Evolutionary conservation across 2,113 vertebrate species (phyloP).

Genomic region (Tetrao urogallus): DNA sequence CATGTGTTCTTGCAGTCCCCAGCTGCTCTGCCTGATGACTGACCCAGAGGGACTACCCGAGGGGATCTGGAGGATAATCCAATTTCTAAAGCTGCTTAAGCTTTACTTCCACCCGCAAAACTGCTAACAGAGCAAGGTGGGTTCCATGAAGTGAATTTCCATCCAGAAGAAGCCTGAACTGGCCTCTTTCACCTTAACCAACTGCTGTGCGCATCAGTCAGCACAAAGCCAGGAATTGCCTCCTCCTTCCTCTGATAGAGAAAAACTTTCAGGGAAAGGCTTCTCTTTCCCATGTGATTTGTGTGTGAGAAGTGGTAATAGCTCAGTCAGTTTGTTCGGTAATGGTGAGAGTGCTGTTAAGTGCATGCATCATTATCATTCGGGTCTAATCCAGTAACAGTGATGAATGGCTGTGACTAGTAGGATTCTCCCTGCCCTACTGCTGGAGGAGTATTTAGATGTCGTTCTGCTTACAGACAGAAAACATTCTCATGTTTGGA

Average conservation of each 20-base stretch:
- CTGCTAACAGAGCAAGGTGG: neutral
- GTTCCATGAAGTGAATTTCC: neutral
- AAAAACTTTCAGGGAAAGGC: neutral
- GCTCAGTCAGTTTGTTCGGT: neutral
- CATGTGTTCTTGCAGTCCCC: neutral
- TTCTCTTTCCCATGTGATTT: neutral
- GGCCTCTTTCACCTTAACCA: neutral
- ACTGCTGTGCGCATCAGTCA: neutral
- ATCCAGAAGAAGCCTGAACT: neutral
- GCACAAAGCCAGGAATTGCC: neutral
- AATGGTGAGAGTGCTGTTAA: neutral
- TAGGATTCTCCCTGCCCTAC: neutral
- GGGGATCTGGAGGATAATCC: neutral
- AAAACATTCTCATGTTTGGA: neutral
- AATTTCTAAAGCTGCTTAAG: neutral
- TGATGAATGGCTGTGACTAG: neutral
- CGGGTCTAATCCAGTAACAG: neutral
- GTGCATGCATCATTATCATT: rapidly evolving
- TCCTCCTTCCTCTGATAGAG: neutral
- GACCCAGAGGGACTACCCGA: neutral
- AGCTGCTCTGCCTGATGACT: neutral
- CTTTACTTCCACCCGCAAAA: neutral
- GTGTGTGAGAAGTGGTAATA: neutral
- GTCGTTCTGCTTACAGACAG: neutral
- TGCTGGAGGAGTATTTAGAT: neutral